phyloP scores from a whole-genome alignment of 2,113 vertebrate genomes.

The Toxotes jaculatrix region DNA sequence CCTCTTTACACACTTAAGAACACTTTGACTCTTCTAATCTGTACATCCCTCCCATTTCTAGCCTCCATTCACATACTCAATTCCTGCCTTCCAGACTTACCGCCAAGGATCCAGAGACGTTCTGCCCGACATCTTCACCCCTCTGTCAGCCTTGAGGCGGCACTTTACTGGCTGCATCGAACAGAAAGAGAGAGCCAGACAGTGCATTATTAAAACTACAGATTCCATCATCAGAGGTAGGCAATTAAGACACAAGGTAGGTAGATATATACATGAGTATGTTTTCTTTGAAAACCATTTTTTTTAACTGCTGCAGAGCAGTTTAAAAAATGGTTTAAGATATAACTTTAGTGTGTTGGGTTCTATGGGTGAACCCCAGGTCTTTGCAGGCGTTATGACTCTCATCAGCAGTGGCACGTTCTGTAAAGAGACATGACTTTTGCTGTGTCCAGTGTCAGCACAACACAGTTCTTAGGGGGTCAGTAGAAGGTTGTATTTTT shows the following conservation, averaged over 20 bases:
- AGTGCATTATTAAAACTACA: constrained; percentile 42
- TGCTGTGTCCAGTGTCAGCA: not conserved
- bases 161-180: constrained; percentile 20
- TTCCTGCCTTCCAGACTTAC: constrained; percentile 48
- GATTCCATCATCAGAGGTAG: not conserved
- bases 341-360: no score
- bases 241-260: not conserved
- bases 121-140: constrained; percentile 59
- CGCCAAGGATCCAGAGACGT: constrained; percentile 35
- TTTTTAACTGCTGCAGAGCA: no score
- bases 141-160: constrained; percentile 64
- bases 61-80: constrained; percentile 32
- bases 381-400: no score
- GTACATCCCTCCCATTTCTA: constrained; percentile 32
- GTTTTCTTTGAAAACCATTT: not conserved
- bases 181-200: constrained; percentile 56
- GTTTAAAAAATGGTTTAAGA: no score
- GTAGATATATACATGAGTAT: not conserved
- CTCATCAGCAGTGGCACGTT: not conserved
- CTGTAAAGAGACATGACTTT: not conserved
- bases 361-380: not conserved
- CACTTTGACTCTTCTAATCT: constrained; percentile 51
- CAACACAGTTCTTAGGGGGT: not conserved
- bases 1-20: constrained; percentile 36
- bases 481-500: not conserved